Base-by-base conservation (phyloP, 2,797 vertebrate genomes). In the Antennarius maculatus region DNA sequence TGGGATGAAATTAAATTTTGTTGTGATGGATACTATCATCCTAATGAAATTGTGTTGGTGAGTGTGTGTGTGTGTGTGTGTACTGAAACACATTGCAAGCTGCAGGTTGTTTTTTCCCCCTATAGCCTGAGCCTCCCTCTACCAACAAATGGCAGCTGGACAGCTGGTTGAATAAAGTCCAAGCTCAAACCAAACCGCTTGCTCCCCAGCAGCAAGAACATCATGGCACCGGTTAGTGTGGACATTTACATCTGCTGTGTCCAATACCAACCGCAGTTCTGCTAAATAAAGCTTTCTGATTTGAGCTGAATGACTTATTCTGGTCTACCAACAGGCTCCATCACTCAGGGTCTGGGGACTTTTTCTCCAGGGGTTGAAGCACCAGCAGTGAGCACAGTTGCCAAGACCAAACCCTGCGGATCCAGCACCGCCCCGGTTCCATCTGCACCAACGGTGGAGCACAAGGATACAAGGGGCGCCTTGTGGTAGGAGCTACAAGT, bases 111-210 rank as follows among this genome's bases (percentile, higher is more conserved):
- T 42, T 52, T 52, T 52, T 49, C 39, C 4, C 14, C 7, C 12
- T 70, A 0, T 18, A 99, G 97, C 97, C 96, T 1, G 97, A 98
- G 74, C 97, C 97, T 0, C 95, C 96, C 1, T 96, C 96, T 7
- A 95, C 95, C 57, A 98, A 98, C 90, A 98, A 98, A 84, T 99
- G 97, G 97, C 97, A 99, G 88, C 79, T 99, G 86, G 97, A 98
- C 90, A 97, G 97, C 88, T 99, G 97, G 97, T 88, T 99, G 73
- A 98, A 99, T 88, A 99, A 99, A 85, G 97, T 98, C 80, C 96
- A 96, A 70, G 94, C 95, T 23, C 97, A 98, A 82, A 97, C 95
- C 82, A 98, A 98, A 89, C 92, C 96, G 18, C 94, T 96, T 84
- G 95, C 96, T 68, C 95, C 90, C 82, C 93, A 88, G 71, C 97